phyloP scores from a whole-genome alignment of 1,140 invertebrate genomes.

The Zaprionus ornatus region DNA sequence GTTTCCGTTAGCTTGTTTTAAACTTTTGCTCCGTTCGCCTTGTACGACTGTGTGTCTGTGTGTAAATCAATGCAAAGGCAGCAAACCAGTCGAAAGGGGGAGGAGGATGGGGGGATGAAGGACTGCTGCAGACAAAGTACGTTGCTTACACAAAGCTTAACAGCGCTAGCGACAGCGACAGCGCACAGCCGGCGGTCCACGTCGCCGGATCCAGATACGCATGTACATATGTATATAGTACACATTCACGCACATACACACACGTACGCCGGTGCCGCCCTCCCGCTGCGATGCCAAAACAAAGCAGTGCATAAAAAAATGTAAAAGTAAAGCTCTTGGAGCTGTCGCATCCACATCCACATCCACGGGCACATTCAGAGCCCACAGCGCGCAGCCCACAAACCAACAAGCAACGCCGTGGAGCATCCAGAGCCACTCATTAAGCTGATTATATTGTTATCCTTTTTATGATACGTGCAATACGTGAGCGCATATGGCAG shows the following conservation, averaged over 20 bases:
- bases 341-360: slow-evolving; percentile 65
- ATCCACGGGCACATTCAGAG: slow-evolving; percentile 27
- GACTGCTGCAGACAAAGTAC: slow-evolving; percentile 68
- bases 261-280: slow-evolving; percentile 12
- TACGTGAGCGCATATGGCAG: slow-evolving; percentile 80
- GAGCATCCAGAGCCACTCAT: slow-evolving; percentile 71
- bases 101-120: not conserved
- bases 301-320: slow-evolving; percentile 78
- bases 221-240: not conserved
- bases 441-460: slow-evolving; percentile 84
- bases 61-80: slow-evolving; percentile 73
- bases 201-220: slow-evolving; percentile 5
- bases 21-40: slow-evolving; percentile 46
- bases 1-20: slow-evolving; percentile 80
- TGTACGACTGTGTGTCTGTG: slow-evolving; percentile 14
- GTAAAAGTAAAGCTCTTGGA: slow-evolving; percentile 72
- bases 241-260: not conserved
- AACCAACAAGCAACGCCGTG: slow-evolving; percentile 6
- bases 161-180: slow-evolving; percentile 58
- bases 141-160: slow-evolving; percentile 81
- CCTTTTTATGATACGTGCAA: slow-evolving; percentile 83
- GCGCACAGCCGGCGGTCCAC: slow-evolving; percentile 66
- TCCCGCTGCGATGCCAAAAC: slow-evolving; percentile 52
- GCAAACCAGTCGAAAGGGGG: not conserved
- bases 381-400: slow-evolving; percentile 3